phyloP scores from a whole-genome alignment of 2,888 invertebrate species.

The Herminia tarsipennalis region DNA sequence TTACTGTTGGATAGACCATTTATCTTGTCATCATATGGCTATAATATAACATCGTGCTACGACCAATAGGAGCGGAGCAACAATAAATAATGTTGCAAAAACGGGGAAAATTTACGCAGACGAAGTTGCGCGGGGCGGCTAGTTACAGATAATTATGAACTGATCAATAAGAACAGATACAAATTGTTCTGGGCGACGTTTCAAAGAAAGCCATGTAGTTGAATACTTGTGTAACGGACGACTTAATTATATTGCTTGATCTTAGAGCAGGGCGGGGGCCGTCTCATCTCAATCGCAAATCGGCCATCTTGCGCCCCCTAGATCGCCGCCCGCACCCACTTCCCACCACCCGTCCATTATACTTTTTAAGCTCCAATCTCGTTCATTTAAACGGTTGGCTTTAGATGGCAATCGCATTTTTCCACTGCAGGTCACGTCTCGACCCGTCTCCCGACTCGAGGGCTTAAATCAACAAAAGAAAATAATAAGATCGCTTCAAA shows the following conservation, averaged over 20 bases:
- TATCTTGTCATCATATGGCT: no score
- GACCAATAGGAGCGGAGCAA: no score
- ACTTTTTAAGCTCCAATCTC: slow-evolving; percentile 91
- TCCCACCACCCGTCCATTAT: slow-evolving; percentile 86
- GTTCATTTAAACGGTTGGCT: slow-evolving; percentile 90
- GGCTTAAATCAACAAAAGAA: slow-evolving; percentile 89
- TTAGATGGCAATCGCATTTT: slow-evolving; percentile 90
- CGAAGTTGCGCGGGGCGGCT: no score
- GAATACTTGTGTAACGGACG: slow-evolving; percentile 61
- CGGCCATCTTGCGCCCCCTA: slow-evolving; percentile 84
- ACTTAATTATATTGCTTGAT: slow-evolving; percentile 84
- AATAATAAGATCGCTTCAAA: slow-evolving; percentile 90
- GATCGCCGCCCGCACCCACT: slow-evolving; percentile 80
- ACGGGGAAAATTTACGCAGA: no score
- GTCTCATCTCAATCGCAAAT: slow-evolving; percentile 86
- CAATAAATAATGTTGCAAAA: no score
- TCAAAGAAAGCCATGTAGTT: slow-evolving; percentile 44
- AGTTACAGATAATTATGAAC: no score
- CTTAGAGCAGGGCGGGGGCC: slow-evolving; percentile 68
- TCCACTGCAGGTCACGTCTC: slow-evolving; percentile 89
- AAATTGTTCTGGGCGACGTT: slow-evolving; percentile 13
- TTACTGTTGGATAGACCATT: no score
- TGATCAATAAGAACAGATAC: slow-evolving; percentile 22
- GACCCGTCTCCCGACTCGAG: slow-evolving; percentile 84
- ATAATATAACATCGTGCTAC: no score